A percentile compares a stretch with the other conserved stretches of the same genome.
Evolutionary conservation across 1,140 invertebrate genomes (phyloP).

Genomic region (Pectinophora gossypiella): DNA sequence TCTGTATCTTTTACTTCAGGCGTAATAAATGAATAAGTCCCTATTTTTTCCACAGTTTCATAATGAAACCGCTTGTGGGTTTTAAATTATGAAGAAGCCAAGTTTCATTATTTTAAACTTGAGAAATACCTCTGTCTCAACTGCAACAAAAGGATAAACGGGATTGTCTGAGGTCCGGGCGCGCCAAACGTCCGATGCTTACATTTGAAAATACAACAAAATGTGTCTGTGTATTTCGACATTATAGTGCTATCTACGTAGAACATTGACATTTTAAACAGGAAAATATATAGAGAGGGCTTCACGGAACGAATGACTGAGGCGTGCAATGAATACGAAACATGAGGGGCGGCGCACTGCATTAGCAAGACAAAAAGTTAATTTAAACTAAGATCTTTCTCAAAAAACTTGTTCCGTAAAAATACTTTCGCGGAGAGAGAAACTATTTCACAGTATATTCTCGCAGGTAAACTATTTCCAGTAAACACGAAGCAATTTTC

Average conservation of each 20-base stretch:
- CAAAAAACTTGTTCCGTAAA: slow-evolving; percentile 1
- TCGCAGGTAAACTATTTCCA: slow-evolving; percentile 4
- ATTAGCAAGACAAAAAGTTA: slow-evolving; percentile 18
- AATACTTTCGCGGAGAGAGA: not conserved
- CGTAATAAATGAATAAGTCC: too few species aligned
- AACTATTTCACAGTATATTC: slow-evolving; percentile 3
- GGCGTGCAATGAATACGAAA: slow-evolving; percentile 23
- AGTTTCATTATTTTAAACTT: too few species aligned
- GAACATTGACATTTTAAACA: slow-evolving; percentile 19
- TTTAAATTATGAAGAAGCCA: too few species aligned
- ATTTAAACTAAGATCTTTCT: slow-evolving; percentile 19
- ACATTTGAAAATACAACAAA: slow-evolving; percentile 1
- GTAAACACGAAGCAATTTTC: slow-evolving; percentile 4
- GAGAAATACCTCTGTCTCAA: too few species aligned
- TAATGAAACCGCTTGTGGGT: too few species aligned
- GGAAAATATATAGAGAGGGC: slow-evolving; percentile 17
- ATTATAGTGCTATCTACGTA: slow-evolving; percentile 12
- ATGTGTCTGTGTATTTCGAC: not conserved
- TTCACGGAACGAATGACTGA: slow-evolving; percentile 21
- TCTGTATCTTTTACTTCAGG: too few species aligned
- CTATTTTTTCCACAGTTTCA: too few species aligned
- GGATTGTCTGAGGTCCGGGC: not conserved
- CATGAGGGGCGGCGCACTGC: slow-evolving; percentile 8
- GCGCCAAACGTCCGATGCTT: not conserved
- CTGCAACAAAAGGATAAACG: slow-evolving; percentile 1